phyloP scores from a whole-genome alignment of 2,113 vertebrate species.

The Phyllopteryx taeniolatus region DNA sequence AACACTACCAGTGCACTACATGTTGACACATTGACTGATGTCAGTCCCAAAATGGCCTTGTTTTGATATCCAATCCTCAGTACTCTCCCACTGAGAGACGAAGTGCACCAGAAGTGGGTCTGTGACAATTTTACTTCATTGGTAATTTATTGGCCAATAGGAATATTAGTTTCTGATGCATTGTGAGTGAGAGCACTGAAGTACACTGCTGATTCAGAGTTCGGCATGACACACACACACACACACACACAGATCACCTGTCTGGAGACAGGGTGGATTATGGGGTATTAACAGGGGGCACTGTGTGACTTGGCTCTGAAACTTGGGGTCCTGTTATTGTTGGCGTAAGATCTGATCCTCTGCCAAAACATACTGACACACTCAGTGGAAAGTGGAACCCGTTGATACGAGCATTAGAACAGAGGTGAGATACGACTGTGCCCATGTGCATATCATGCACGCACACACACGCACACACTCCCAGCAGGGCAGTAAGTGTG shows the following conservation, averaged over 20 bases:
- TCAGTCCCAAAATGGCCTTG: constrained; percentile 35
- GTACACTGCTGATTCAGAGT: constrained; percentile 37
- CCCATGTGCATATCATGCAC: background rate
- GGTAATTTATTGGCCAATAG: constrained; percentile 53
- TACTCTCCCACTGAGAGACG: constrained; percentile 40
- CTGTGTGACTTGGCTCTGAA: constrained; percentile 64
- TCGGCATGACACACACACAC: constrained; percentile 13
- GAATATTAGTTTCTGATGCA: constrained; percentile 51
- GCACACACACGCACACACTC: background rate
- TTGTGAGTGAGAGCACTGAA: constrained; percentile 25
- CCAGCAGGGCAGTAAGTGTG: constrained; percentile 29
- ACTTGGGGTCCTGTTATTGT: constrained; percentile 52
- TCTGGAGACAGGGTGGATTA: constrained; percentile 71
- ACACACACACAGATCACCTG: constrained; percentile 64
- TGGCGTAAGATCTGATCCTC: constrained; percentile 50
- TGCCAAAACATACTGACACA: constrained; percentile 52
- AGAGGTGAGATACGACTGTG: constrained; percentile 15
- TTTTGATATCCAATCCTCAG: constrained; percentile 54
- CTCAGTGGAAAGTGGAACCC: constrained; percentile 25
- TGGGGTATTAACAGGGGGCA: constrained; percentile 57
- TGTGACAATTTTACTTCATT: constrained; percentile 41
- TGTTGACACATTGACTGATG: constrained; percentile 45
- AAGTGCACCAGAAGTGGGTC: constrained; percentile 36
- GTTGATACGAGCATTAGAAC: constrained; percentile 26
- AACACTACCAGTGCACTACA: constrained; percentile 12